These are phyloP conservation scores for Phocides pigmalion DNA, from an alignment of 1,140 invertebrate species.

Conservation along the genomic window DNA sequence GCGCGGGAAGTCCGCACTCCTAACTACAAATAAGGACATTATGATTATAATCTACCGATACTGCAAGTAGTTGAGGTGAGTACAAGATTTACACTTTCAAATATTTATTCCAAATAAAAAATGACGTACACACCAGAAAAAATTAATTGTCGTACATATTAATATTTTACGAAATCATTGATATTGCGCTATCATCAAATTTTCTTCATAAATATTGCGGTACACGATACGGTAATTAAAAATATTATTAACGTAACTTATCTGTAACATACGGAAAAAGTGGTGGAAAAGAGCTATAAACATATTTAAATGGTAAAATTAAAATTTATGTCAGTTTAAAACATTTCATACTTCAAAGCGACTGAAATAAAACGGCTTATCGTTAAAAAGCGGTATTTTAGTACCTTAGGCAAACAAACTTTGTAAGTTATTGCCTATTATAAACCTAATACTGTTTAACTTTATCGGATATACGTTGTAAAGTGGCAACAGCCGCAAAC, in stretches of 20 bases:
- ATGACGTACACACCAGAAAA: too few species aligned
- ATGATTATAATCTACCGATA: background rate
- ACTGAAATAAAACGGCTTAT: slow-evolving; percentile 13
- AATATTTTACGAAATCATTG: too few species aligned
- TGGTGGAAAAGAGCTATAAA: too few species aligned
- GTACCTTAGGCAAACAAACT: slow-evolving; percentile 14
- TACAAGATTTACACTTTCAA: background rate
- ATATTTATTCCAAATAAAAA: too few species aligned
- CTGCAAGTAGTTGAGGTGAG: slow-evolving; percentile 14
- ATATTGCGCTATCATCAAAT: too few species aligned
- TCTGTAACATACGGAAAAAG: background rate
- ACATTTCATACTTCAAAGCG: background rate
- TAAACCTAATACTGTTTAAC: slow-evolving; percentile 8
- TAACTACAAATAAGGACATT: slow-evolving; percentile 2
- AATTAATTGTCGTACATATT: too few species aligned
- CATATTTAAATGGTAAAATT: background rate
- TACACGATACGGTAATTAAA: too few species aligned
- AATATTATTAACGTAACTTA: too few species aligned
- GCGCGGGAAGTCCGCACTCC: background rate
- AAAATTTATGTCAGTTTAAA: background rate
- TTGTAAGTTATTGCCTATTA: slow-evolving; percentile 25
- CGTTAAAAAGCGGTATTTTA: slow-evolving; percentile 17
- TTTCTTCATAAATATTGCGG: too few species aligned
- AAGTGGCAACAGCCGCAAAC: background rate
- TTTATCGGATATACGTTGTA: background rate